These are phyloP conservation scores for Proctacanthus coquilletti DNA, from an alignment of 1,140 invertebrate genomes.

Conservation along the genomic window DNA sequence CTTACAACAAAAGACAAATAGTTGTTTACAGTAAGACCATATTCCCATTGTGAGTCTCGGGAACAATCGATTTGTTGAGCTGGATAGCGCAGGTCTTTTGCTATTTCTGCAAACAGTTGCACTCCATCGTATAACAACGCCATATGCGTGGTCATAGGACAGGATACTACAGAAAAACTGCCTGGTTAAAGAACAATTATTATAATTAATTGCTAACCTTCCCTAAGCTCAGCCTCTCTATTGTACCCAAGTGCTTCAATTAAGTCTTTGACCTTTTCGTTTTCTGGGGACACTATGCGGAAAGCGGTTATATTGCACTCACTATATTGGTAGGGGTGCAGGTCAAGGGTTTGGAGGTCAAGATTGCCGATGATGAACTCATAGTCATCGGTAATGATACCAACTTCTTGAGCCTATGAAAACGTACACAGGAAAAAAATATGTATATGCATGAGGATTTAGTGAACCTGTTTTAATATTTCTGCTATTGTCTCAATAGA, in stretches of 20 bases:
- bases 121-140: constrained; percentile 69
- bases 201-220: constrained; percentile 22
- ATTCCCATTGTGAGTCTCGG: constrained; percentile 47
- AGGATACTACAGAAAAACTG: constrained; percentile 14
- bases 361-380: constrained; percentile 62
- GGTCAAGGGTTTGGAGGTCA: constrained; percentile 65
- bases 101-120: constrained; percentile 44
- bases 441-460: not conserved
- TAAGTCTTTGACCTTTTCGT: constrained; percentile 15
- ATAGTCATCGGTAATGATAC: constrained; percentile 59
- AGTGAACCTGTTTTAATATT: constrained; percentile 47
- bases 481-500: constrained; percentile 43
- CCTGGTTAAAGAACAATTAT: not conserved
- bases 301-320: constrained; percentile 75
- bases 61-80: constrained; percentile 41
- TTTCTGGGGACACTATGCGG: constrained; percentile 46
- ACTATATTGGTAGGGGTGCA: constrained; percentile 65
- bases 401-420: constrained; percentile 57
- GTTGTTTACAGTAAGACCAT: constrained; percentile 69
- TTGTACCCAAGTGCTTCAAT: constrained; percentile 28
- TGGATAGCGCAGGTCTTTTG: constrained; percentile 17
- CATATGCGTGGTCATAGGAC: constrained; percentile 43
- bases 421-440: not conserved
- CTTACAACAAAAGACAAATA: too few species aligned
- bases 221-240: constrained; percentile 30